Evolutionary conservation across 1,140 invertebrate genomes (phyloP).

Genomic region (Drosophila azteca): DNA sequence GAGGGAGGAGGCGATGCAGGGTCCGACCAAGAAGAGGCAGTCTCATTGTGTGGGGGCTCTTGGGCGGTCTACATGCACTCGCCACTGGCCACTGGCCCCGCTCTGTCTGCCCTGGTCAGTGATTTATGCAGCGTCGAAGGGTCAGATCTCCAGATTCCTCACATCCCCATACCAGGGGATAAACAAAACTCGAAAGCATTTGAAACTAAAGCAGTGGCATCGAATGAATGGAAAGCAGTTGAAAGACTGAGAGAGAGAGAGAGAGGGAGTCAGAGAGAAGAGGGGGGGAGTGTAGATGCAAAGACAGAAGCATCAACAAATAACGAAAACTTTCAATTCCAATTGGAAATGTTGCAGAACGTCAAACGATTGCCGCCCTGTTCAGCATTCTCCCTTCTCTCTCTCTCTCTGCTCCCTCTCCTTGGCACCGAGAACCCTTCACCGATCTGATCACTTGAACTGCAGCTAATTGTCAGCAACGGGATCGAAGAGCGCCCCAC

Average conservation of each 20-base stretch:
- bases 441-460: conserved; percentile 72
- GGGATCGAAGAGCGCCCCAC: conserved; percentile 39
- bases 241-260: neutral
- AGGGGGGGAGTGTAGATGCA: neutral
- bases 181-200: conserved; percentile 32
- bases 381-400: neutral
- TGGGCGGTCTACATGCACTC: conserved; percentile 26
- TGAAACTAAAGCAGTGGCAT: conserved; percentile 10
- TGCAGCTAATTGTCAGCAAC: conserved; percentile 71
- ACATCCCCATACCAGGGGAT: conserved; percentile 22
- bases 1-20: too few relatives aligned
- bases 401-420: neutral
- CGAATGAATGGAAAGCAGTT: too few relatives aligned
- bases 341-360: conserved; percentile 76
- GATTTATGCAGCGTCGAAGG: conserved; percentile 61
- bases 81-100: conserved; percentile 24
- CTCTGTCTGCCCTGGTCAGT: conserved; percentile 62
- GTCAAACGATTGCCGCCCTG: conserved; percentile 69
- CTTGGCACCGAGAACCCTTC: conserved; percentile 20
- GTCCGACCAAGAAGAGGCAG: neutral
- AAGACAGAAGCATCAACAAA: conserved; percentile 41
- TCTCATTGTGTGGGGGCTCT: conserved; percentile 8
- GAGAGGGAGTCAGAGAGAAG: neutral
- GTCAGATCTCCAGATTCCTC: conserved; percentile 16
- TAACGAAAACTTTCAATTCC: conserved; percentile 71